A percentile compares a stretch with the other conserved stretches of the same genome.
Evolutionary conservation across 2,888 invertebrate genomes (phyloP).

Genomic region (Osmoderma eremita): DNA sequence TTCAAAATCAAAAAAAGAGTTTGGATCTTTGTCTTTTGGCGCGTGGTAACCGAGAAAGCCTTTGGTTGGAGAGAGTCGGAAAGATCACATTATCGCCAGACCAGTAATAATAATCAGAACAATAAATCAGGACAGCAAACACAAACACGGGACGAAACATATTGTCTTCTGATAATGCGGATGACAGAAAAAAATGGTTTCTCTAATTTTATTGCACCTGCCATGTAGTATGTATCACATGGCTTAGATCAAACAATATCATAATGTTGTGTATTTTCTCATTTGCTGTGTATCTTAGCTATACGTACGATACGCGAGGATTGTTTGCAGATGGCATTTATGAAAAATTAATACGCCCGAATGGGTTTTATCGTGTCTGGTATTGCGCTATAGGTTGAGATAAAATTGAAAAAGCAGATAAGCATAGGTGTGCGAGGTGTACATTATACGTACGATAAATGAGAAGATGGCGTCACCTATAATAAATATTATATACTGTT

Average conservation of each 20-base stretch:
- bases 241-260: slow-evolving; percentile 20
- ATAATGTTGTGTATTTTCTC: slow-evolving; percentile 1
- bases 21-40: neutral
- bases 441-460: too few species aligned
- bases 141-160: neutral
- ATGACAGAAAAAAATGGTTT: slow-evolving; percentile 11
- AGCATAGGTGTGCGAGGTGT: too few species aligned
- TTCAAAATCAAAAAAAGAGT: slow-evolving; percentile 29
- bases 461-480: slow-evolving; percentile 15
- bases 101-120: too few species aligned
- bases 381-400: slow-evolving; percentile 10
- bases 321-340: slow-evolving; percentile 14
- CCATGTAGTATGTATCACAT: neutral
- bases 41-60: neutral
- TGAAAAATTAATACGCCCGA: slow-evolving; percentile 15
- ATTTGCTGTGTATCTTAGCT: slow-evolving; percentile 1
- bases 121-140: slow-evolving; percentile 13
- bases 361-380: neutral
- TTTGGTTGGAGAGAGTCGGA: neutral
- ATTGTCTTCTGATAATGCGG: slow-evolving; percentile 2
- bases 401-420: slow-evolving; percentile 19
- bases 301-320: neutral
- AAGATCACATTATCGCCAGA: too few species aligned
- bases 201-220: neutral
- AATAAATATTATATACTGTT: neutral